Percentiles rank a stretch among this genome's conserved stretches.
These are phyloP conservation scores for Sturmia bella DNA, from an alignment of 2,888 invertebrate genomes.

Conservation along the genomic window DNA sequence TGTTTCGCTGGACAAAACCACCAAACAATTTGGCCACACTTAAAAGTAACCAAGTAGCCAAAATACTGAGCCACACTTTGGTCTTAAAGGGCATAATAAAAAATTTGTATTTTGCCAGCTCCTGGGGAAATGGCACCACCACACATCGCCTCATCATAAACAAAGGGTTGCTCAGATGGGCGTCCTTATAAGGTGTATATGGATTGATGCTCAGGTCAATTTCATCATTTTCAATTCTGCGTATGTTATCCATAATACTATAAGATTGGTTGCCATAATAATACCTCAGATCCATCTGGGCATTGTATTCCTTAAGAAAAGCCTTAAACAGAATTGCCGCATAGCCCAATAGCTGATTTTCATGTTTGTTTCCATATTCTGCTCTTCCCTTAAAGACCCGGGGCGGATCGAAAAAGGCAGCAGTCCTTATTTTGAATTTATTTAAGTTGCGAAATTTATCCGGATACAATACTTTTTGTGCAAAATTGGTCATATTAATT, in stretches of 20 bases:
- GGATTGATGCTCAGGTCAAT: slow-evolving; percentile 73
- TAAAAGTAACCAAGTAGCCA: slow-evolving; percentile 64
- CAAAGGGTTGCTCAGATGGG: slow-evolving; percentile 73
- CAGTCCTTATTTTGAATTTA: slow-evolving; percentile 70
- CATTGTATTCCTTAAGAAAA: slow-evolving; percentile 72
- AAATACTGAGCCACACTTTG: slow-evolving; percentile 70
- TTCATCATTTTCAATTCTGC: slow-evolving; percentile 68
- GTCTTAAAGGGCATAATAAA: slow-evolving; percentile 73
- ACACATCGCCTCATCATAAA: slow-evolving; percentile 73
- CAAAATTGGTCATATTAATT: slow-evolving; percentile 26
- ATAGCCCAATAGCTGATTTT: slow-evolving; percentile 68
- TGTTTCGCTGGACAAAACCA: background rate
- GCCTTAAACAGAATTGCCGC: slow-evolving; percentile 71
- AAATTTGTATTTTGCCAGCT: slow-evolving; percentile 72
- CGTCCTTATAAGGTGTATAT: slow-evolving; percentile 63
- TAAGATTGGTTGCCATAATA: slow-evolving; percentile 65
- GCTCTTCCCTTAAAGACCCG: slow-evolving; percentile 69
- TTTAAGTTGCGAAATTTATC: slow-evolving; percentile 71
- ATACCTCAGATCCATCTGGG: slow-evolving; percentile 66
- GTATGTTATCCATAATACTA: slow-evolving; percentile 68
- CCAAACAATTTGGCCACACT: slow-evolving; percentile 59
- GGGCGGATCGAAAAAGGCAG: slow-evolving; percentile 72
- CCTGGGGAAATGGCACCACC: slow-evolving; percentile 71
- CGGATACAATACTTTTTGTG: slow-evolving; percentile 8
- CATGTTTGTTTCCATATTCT: slow-evolving; percentile 14